Base-by-base conservation (phyloP, 2,113 vertebrate genomes). In the Ramphastos sulfuratus region DNA sequence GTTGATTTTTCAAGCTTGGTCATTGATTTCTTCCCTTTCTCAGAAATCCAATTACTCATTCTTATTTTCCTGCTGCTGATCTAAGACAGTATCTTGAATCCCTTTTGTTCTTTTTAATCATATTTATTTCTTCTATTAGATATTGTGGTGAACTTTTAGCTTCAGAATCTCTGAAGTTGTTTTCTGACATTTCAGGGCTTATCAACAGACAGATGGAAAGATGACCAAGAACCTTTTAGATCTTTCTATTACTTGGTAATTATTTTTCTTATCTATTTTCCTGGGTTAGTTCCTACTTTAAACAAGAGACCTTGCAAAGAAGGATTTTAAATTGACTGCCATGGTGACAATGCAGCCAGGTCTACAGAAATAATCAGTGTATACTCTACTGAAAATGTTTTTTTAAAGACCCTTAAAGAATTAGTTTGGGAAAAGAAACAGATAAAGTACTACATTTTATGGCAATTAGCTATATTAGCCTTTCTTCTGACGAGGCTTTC, bases 191-290 rank as follows among this genome's bases (percentile, higher is more conserved):
- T 93, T 80, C 0, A 0, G 23, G 17, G 12, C 64, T 37, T 77
- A 42, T 46, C 27, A 46, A 70, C 1, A 85, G 70, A 64, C 21
- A 88, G 78, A 93, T 79, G 16, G 67, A 93, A 71, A 89, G 91
- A 94, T 89, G 84, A 76, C 64, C 82, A 89, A 88, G 6, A 71
- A 86, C 37, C 15, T 85, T 78, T 89, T 74, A 76, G 67, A 93
- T 93, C 63, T 95, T 92, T 69, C 56, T 81, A 63, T 82, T 85
- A 82, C 19, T 66, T 3, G 0, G 35, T 77, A 96, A 95, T 91
- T 96, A 79, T 90, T 94, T 94, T 90, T 95, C 85, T 93, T 79
- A 93, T 86, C 79, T 75, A 6, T 86, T 78, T 95, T 82, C 35
- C 39, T 76, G 30, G 10, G 12, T 28, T 31, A 87, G 64, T 50